Conservation (phyloP, 1,140 invertebrate species). For the Latrodectus geometricus region DNA sequence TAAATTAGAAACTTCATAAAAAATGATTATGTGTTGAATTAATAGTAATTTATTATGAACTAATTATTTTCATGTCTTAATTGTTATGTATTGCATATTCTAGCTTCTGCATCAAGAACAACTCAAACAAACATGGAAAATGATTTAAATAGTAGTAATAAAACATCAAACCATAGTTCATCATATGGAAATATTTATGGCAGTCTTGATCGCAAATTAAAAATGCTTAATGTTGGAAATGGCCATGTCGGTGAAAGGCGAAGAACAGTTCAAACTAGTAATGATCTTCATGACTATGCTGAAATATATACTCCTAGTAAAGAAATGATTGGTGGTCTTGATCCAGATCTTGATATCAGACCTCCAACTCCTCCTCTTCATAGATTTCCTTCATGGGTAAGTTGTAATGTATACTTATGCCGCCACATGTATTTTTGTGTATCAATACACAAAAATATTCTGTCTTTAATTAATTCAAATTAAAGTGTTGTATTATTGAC, state of each 20-base stretch:
- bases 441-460: too few relatives aligned
- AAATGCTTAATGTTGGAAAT: constrained; percentile 62
- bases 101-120: constrained; percentile 30
- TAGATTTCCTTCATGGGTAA: constrained; percentile 68
- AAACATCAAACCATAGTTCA: not conserved
- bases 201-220: constrained; percentile 64
- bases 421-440: too few relatives aligned
- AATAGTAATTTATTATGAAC: too few relatives aligned
- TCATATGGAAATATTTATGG: constrained; percentile 56
- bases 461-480: too few relatives aligned
- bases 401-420: not conserved
- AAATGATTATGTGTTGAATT: too few relatives aligned
- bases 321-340: constrained; percentile 72
- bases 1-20: too few relatives aligned
- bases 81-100: not conserved
- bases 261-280: constrained; percentile 62
- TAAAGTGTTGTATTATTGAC: too few relatives aligned
- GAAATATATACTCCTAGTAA: constrained; percentile 93
- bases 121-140: constrained; percentile 54
- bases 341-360: constrained; percentile 70
- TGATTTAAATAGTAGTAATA: constrained; percentile 43
- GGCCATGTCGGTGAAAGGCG: constrained; percentile 40
- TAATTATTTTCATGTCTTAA: too few relatives aligned
- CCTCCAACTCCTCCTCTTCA: constrained; percentile 88
- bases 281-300: constrained; percentile 88